These are phyloP conservation scores for Ctena decussata DNA, from an alignment of 2,888 invertebrate genomes.

Conservation along the genomic window DNA sequence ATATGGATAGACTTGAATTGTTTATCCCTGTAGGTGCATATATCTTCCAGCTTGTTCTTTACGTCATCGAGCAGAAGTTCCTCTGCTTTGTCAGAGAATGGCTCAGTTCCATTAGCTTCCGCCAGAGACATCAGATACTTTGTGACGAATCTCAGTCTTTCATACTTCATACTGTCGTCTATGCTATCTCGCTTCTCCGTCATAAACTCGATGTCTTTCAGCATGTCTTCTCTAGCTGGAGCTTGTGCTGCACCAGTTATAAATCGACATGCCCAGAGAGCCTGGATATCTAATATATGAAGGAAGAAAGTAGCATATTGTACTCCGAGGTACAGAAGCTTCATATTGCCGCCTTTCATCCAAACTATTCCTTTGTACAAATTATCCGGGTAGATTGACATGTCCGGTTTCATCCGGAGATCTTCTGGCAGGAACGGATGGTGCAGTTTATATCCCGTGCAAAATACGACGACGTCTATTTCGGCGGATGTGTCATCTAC, in stretches of 20 bases:
- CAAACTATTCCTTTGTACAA: not conserved
- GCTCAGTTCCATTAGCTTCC: not conserved
- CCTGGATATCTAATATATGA: not conserved
- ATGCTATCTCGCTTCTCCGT: not conserved
- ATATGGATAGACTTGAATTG: slow-evolving; percentile 9
- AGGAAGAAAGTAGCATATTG: not conserved
- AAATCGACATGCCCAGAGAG: not conserved
- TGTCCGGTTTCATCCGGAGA: not conserved
- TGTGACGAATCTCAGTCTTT: not conserved
- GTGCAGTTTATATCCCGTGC: not conserved
- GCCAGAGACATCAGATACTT: not conserved
- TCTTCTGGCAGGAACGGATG: not conserved
- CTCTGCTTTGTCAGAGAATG: not conserved
- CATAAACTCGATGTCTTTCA: not conserved
- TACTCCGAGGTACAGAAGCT: not conserved
- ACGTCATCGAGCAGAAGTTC: not conserved
- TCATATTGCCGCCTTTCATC: not conserved
- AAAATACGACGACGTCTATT: not conserved
- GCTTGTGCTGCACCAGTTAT: not conserved
- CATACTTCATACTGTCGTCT: not conserved
- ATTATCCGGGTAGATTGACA: not conserved
- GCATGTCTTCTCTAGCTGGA: not conserved
- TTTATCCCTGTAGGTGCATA: slow-evolving; percentile 28
- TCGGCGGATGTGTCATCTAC: not conserved
- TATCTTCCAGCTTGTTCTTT: not conserved